Base-by-base conservation (phyloP, 2,888 invertebrate genomes). In the Subacronicta megacephala region DNA sequence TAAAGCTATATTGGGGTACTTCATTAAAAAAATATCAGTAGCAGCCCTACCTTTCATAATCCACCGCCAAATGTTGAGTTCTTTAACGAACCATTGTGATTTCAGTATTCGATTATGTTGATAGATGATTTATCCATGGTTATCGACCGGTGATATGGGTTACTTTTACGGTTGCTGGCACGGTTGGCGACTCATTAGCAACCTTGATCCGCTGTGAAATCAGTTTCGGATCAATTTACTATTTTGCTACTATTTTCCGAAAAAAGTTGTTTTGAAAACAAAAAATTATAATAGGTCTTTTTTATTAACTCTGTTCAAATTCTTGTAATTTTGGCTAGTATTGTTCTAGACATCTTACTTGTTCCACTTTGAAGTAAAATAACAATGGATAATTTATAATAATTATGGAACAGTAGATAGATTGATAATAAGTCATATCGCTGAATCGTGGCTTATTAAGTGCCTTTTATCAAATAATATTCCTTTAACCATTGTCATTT, bases 51-150 rank as follows among this genome's bases (percentile, higher is more conserved):
- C 56, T 72, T 40, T 20, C 6, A 37, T 47, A 54, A 33, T 29
- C 57, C 53, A 64, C 69, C 58, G 61, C 78, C 66, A 74, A 75
- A 77, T 81, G 78, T 72, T 73, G 72, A 80, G 78, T 81, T 76
- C 80, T 84, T 83, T 94, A 93, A 93, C 88, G 92, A 93, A 92
- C 88, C 93, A 93, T 93, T 94, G 93, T 93, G 88, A 82, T 85
- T 92, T 87, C 82, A 79, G 83, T 83, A 89, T 90, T 90, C 91
- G 92, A 93, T 93, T 93, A 93, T 90, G 78, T 83, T 86, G 87
- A 87, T 88, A 79, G 86, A 88, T 90, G 91, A 85, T 89, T 88
- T 86, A 87, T 85, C 65, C 72, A 46, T 72, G 63, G 60, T 65
- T 67, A 65, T 66, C 62, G 42, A 51, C 23, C 59, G 72, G 17